Evolutionary conservation across 2,888 invertebrate species (phyloP).

Genomic region (Serrognathus titanus): DNA sequence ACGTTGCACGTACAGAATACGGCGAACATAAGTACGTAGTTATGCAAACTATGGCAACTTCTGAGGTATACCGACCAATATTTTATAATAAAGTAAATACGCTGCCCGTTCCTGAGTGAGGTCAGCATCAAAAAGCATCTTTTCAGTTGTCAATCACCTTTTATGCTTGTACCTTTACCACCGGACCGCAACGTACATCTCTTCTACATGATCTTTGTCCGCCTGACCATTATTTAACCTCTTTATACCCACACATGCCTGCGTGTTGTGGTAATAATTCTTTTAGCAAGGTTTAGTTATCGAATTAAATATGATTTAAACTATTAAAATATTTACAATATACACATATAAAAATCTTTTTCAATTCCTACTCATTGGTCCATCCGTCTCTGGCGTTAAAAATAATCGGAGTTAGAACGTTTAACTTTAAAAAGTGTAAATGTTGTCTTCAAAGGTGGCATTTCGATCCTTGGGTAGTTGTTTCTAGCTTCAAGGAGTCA

Average conservation of each 20-base stretch:
- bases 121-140: constrained; percentile 29
- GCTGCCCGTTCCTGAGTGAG: constrained; percentile 17
- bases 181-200: constrained; percentile 2
- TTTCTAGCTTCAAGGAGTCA: too few relatives aligned
- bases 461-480: too few relatives aligned
- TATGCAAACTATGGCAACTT: constrained; percentile 12
- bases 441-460: too few relatives aligned
- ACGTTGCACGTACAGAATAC: background rate
- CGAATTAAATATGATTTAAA: too few relatives aligned
- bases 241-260: constrained; percentile 1
- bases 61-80: constrained; percentile 21
- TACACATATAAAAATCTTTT: too few relatives aligned
- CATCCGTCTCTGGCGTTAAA: too few relatives aligned
- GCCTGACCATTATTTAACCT: background rate
- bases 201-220: background rate
- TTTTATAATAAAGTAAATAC: constrained; percentile 25
- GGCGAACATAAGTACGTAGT: constrained; percentile 8
- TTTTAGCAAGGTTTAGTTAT: too few relatives aligned
- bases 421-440: too few relatives aligned
- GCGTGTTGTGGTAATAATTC: background rate
- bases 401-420: too few relatives aligned
- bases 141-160: constrained; percentile 35
- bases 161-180: constrained; percentile 8
- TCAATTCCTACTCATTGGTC: too few relatives aligned
- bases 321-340: too few relatives aligned